A percentile compares a stretch with the other conserved stretches of the same genome.
Conservation (phyloP, 2,113 vertebrate genomes). For the Tetraodon nigroviridis region DNA sequence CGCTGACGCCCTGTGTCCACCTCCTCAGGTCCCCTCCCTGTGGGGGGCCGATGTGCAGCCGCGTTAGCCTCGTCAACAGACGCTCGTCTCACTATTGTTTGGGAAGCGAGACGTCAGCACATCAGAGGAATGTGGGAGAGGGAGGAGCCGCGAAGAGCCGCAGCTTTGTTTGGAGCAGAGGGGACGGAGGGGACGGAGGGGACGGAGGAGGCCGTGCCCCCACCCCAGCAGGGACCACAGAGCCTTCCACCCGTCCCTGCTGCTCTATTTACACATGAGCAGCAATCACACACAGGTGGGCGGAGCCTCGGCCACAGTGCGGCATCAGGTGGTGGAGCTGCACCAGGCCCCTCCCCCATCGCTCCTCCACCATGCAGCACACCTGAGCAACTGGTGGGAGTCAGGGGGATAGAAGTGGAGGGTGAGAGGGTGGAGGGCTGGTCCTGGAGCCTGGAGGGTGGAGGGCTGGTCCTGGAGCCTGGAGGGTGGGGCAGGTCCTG, state of each 20-base stretch:
- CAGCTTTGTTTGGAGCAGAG: slow-evolving; percentile 62
- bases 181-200: slow-evolving; percentile 35
- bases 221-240: slow-evolving; percentile 8
- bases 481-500: too few relatives aligned
- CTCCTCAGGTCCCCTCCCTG: too few relatives aligned
- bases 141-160: slow-evolving; percentile 59
- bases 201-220: slow-evolving; percentile 36
- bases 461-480: neutral
- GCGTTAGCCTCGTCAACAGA: too few relatives aligned
- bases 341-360: slow-evolving; percentile 14
- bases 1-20: too few relatives aligned
- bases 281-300: slow-evolving; percentile 8
- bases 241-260: slow-evolving; percentile 2
- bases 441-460: too few relatives aligned
- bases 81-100: too few relatives aligned
- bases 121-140: slow-evolving; percentile 69
- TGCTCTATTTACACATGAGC: slow-evolving; percentile 31
- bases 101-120: slow-evolving; percentile 50
- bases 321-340: slow-evolving; percentile 2
- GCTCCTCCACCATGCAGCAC: slow-evolving; percentile 14
- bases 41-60: too few relatives aligned
- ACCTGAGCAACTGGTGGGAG: slow-evolving; percentile 18
- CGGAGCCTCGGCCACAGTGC: slow-evolving; percentile 8
- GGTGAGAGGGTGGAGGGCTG: neutral
- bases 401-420: neutral